Base-by-base conservation (phyloP, 1,140 invertebrate species). In the Diorhabda elongata region DNA sequence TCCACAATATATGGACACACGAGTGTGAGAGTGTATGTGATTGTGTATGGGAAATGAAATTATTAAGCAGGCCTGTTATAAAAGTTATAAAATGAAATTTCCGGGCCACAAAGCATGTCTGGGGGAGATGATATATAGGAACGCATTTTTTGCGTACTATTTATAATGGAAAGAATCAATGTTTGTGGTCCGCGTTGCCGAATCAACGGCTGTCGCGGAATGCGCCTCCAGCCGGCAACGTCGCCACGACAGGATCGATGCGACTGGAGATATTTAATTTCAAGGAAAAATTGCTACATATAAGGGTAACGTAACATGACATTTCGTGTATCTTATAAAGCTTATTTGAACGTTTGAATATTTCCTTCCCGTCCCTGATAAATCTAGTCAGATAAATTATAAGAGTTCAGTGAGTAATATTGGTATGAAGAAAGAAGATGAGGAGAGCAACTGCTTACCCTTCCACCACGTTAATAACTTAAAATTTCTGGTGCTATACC, bases 1-100 rank as follows among this genome's bases (percentile, higher is more conserved):
- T 60, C 58, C 11, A 52, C 47, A 52, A 52, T 52, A 52, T 52
- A 52, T 52, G 47, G 47, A 52, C 26, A 61, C 59, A 44, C 65
- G 65, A 42, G 47, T 58, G 64, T 65, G 42, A 66, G 52, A 41
- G 67, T 8, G 67, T 66, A 59, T 72, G 69, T 68, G 67, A 68
- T 62, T 68, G 65, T 70, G 67, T 66, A 66, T 69, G 70, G 73
- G 71, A 76, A 76, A 74, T 74, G 73, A 76, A 76, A 76, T 76
- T 74, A 74, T 75, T 75, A 75, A 76, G 76, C 67, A 57, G 59
- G 44, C 59, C 67, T 60, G 45, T 57, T 79, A 75, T 78, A 79
- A 78, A 79, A 78, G 77, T 80, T 79, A 78, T 78, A 79, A 80
- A 80, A 80, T 78, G 78, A 77, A 80, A 80, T 80, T 80, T 80